Evolutionary conservation across 2,797 vertebrate species (phyloP).

Genomic region (Sebastes aleutianus): DNA sequence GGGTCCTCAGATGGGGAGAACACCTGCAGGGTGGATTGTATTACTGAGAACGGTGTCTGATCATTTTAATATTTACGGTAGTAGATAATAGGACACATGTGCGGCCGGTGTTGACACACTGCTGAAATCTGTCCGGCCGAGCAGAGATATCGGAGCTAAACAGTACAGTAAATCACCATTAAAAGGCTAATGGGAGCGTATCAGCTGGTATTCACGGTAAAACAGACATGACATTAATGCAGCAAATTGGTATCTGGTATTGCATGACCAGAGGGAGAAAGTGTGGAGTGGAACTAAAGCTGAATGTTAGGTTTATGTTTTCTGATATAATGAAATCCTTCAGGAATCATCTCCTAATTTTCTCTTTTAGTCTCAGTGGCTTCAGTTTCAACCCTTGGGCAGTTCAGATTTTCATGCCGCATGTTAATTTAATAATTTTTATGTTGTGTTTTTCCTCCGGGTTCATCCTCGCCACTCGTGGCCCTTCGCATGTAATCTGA

Average conservation of each 20-base stretch:
- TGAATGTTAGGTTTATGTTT: not conserved
- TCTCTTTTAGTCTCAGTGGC: not conserved
- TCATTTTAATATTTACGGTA: not conserved
- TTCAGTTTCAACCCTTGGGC: not conserved
- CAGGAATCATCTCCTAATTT: fast-evolving
- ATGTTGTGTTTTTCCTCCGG: not conserved
- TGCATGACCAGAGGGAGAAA: not conserved
- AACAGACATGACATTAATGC: not conserved
- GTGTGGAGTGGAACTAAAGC: not conserved
- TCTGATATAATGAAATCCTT: not conserved
- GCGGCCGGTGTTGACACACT: not conserved
- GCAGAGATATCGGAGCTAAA: not conserved
- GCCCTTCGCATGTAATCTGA: not conserved
- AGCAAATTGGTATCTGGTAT: not conserved
- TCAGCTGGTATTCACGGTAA: not conserved
- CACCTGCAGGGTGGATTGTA: not conserved
- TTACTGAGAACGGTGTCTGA: not conserved
- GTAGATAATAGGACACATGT: not conserved
- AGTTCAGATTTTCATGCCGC: not conserved
- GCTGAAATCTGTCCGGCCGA: not conserved
- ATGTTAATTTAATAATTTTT: not conserved
- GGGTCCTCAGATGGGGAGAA: not conserved
- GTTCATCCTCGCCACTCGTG: not conserved
- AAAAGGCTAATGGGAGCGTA: not conserved
- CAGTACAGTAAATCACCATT: not conserved